Conservation (phyloP, 1,140 invertebrate genomes). For the Venturia canescens region DNA sequence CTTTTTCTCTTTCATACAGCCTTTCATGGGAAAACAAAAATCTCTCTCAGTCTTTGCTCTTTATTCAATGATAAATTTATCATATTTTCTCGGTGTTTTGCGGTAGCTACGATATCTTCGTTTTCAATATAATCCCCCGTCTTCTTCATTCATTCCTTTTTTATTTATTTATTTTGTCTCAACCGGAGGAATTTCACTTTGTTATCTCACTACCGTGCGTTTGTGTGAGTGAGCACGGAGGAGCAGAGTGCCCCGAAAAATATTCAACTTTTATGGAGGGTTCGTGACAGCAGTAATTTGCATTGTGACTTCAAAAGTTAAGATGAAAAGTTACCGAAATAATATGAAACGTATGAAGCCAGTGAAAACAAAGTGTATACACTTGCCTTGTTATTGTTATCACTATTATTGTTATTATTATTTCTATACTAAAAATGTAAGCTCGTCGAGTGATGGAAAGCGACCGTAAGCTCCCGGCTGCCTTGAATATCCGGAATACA, state of each 20-base stretch:
- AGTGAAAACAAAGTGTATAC: conserved; percentile 37
- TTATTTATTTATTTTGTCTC: conserved; percentile 24
- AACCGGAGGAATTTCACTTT: neutral
- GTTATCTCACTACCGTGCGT: neutral
- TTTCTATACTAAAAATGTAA: conserved; percentile 21
- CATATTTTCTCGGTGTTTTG: conserved; percentile 16
- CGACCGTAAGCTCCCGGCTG: conserved; percentile 14
- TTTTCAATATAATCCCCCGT: neutral
- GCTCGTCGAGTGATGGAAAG: conserved; percentile 10
- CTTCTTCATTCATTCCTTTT: conserved; percentile 27
- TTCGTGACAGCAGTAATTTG: conserved; percentile 52
- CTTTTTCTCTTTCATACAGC: neutral
- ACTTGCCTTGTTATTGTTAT: neutral
- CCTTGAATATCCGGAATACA: neutral
- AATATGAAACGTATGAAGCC: conserved; percentile 34
- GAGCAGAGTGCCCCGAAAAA: conserved; percentile 1
- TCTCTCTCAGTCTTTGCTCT: conserved; percentile 6
- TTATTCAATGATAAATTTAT: conserved; percentile 37
- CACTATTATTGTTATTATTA: neutral
- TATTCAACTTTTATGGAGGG: conserved; percentile 21
- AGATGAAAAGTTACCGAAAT: conserved; percentile 46
- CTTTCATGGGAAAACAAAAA: neutral
- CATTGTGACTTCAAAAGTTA: conserved; percentile 36
- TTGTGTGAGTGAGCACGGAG: neutral
- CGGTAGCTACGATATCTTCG: neutral